Percentiles rank a stretch among this genome's conserved stretches.
Evolutionary conservation across 2,797 vertebrate species (phyloP).

Genomic region (Platalea minor): DNA sequence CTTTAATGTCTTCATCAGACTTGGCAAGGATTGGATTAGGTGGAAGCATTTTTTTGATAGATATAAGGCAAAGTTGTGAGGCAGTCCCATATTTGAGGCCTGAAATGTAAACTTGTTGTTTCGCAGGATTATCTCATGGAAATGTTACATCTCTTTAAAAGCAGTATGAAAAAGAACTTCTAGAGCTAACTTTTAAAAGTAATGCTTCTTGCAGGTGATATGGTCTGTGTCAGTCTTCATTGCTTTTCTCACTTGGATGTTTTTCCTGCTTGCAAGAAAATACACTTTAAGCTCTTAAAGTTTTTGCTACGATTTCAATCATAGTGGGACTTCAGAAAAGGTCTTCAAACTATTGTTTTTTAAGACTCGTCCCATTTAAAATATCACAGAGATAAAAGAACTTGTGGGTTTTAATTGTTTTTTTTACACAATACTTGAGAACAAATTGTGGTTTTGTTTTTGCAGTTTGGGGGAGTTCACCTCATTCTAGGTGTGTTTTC

Average conservation of each 20-base stretch:
- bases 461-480: fast-evolving
- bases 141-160: not conserved
- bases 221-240: not conserved
- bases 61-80: not conserved
- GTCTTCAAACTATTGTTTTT: not conserved
- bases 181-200: not conserved
- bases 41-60: not conserved
- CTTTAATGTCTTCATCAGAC: fast-evolving
- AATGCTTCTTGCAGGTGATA: not conserved
- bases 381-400: not conserved
- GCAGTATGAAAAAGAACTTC: not conserved
- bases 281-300: not conserved
- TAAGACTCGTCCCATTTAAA: not conserved
- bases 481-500: not conserved
- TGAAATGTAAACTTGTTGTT: not conserved
- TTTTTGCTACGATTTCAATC: not conserved
- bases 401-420: not conserved
- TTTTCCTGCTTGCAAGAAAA: not conserved
- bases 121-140: not conserved
- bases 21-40: not conserved
- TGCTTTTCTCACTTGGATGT: not conserved
- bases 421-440: not conserved
- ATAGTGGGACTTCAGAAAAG: not conserved
- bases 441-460: not conserved
- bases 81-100: not conserved